Conservation (phyloP, 2,888 invertebrate species). For the Patella depressa region DNA sequence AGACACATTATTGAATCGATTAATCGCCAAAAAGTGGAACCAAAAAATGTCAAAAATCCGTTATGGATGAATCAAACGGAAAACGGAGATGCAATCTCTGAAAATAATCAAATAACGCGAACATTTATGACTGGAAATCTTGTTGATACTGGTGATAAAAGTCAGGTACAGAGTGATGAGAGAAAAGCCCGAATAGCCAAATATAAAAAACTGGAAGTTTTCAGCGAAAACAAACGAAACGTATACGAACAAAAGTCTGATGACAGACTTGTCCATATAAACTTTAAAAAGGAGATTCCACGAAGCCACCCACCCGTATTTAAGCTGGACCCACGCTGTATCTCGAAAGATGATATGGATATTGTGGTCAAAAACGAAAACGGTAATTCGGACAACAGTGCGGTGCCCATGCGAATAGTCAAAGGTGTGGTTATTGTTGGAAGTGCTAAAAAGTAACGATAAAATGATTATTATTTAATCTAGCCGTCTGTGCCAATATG, state of each 20-base stretch:
- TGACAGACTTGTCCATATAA: background rate
- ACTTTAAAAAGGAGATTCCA: background rate
- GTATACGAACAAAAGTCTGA: background rate
- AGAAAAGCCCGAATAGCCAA: background rate
- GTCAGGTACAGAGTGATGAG: background rate
- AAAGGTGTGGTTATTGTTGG: constrained; percentile 1
- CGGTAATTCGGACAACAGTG: background rate
- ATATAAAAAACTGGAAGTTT: background rate
- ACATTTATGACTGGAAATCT: no score
- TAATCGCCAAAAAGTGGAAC: background rate
- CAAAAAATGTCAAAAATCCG: no score
- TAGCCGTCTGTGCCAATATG: no score
- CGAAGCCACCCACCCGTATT: background rate
- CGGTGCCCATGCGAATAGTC: background rate
- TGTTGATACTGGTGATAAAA: no score
- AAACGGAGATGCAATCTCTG: no score
- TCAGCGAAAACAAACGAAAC: background rate
- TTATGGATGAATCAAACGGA: no score
- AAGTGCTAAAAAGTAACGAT: background rate
- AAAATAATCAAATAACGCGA: no score
- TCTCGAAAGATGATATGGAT: no score
- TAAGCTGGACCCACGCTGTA: background rate
- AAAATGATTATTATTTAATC: no score
- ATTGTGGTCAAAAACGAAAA: background rate
- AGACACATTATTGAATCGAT: background rate